These are phyloP conservation scores for Eubasilissa splendida DNA, from an alignment of 2,888 invertebrate genomes.

Conservation along the genomic window DNA sequence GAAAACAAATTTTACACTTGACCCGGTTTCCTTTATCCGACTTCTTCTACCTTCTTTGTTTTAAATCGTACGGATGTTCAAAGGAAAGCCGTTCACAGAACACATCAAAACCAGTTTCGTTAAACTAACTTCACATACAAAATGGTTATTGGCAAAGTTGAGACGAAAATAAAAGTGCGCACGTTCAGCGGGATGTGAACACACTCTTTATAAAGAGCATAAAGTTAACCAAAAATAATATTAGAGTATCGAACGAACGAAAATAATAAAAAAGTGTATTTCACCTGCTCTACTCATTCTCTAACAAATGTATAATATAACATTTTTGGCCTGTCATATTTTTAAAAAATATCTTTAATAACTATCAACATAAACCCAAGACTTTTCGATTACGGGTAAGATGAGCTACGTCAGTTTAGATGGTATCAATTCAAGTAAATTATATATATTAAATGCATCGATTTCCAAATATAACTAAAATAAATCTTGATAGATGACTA, in stretches of 20 bases:
- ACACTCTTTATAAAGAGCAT: constrained; percentile 1
- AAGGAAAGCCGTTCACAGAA: constrained; percentile 18
- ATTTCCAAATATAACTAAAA: background rate
- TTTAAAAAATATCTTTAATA: background rate
- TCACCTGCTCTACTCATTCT: too few species aligned
- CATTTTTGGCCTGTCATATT: too few species aligned
- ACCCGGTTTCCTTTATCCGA: constrained; percentile 49
- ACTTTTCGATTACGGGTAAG: too few species aligned
- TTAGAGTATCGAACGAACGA: background rate
- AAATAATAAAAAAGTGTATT: too few species aligned
- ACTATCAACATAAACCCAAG: too few species aligned
- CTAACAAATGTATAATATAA: too few species aligned
- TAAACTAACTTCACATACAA: constrained; percentile 29
- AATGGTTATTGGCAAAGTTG: constrained; percentile 17
- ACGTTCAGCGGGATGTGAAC: constrained; percentile 4
- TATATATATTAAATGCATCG: background rate
- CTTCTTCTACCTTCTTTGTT: constrained; percentile 34
- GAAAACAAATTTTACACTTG: constrained; percentile 56
- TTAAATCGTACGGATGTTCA: constrained; percentile 31
- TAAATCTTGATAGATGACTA: too few species aligned
- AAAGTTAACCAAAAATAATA: constrained; percentile 7
- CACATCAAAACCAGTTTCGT: constrained; percentile 30
- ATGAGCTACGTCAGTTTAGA: too few species aligned
- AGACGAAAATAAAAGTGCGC: constrained; percentile 11
- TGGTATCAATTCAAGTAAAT: too few species aligned